Percentiles rank a stretch among this genome's conserved stretches.
phyloP scores from a whole-genome alignment of 2,113 vertebrate species.

The Leptobrachium leishanense region DNA sequence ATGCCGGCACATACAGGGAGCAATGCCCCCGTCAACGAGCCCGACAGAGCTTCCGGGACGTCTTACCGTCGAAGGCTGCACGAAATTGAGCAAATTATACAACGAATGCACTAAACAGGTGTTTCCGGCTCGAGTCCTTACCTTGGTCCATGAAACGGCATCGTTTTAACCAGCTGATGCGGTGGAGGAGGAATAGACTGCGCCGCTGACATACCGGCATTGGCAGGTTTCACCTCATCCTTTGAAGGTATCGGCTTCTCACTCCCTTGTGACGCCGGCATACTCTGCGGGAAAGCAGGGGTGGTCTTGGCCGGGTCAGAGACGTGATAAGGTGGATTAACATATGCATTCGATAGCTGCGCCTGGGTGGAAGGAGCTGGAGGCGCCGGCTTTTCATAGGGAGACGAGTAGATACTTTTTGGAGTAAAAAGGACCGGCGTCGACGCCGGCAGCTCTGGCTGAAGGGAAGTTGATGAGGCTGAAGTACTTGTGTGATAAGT shows the following conservation, averaged over 20 bases:
- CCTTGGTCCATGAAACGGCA: background rate
- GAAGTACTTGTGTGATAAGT: background rate
- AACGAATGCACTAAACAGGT: no score
- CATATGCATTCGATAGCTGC: background rate
- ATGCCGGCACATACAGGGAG: no score
- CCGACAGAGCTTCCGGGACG: no score
- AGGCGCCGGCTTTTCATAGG: background rate
- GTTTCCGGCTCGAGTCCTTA: no score
- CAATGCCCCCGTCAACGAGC: no score
- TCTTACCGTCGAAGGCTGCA: no score
- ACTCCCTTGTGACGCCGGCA: background rate
- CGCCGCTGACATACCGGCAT: background rate
- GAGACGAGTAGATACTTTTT: no score
- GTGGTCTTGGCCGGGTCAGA: background rate
- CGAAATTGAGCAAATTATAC: no score
- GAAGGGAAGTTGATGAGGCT: background rate
- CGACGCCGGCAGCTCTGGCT: background rate
- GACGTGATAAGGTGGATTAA: background rate
- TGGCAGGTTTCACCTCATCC: background rate
- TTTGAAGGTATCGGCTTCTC: background rate
- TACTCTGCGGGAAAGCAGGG: background rate
- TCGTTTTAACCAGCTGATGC: background rate
- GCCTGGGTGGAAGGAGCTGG: background rate
- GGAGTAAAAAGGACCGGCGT: background rate
- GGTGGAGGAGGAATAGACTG: background rate